A percentile compares a stretch with the other conserved stretches of the same genome.
phyloP scores from a whole-genome alignment of 1,140 invertebrate species.

The Acromyrmex heyeri region DNA sequence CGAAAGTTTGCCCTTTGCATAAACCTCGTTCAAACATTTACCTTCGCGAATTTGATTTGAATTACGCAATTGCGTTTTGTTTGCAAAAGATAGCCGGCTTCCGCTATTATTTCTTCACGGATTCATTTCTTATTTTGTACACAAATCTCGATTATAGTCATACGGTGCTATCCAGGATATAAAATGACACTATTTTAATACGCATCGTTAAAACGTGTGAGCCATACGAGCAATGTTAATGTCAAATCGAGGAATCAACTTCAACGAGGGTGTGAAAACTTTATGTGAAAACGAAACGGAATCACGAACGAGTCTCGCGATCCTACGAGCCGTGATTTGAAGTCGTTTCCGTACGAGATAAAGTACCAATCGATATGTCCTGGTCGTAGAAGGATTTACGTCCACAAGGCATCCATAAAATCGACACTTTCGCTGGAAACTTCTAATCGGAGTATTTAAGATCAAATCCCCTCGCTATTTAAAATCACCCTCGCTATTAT shows the following conservation, averaged over 20 bases:
- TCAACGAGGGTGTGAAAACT: slow-evolving; percentile 38
- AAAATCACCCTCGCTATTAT: not conserved
- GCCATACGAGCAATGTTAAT: slow-evolving; percentile 18
- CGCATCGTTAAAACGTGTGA: slow-evolving; percentile 18
- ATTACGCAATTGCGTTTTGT: not conserved
- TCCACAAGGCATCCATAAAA: slow-evolving; percentile 48
- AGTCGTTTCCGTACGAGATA: slow-evolving; percentile 66
- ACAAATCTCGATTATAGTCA: not conserved
- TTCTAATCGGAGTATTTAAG: slow-evolving; percentile 54
- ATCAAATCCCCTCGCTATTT: slow-evolving; percentile 36
- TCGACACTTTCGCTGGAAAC: slow-evolving; percentile 16
- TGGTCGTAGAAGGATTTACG: slow-evolving; percentile 67
- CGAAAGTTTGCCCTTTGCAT: not conserved
- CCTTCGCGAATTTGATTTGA: not conserved
- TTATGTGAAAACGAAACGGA: slow-evolving; percentile 56
- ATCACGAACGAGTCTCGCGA: slow-evolving; percentile 56
- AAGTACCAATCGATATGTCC: slow-evolving; percentile 69
- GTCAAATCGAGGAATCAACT: slow-evolving; percentile 43
- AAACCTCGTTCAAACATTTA: not conserved
- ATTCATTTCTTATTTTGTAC: not conserved
- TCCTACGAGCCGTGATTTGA: slow-evolving; percentile 63
- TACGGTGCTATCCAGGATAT: not conserved
- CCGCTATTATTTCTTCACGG: not conserved
- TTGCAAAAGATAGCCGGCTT: not conserved
- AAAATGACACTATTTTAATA: not conserved